Percentiles rank a stretch among this genome's conserved stretches.
These are phyloP conservation scores for Amiota mariae DNA, from an alignment of 2,888 invertebrate species.

Conservation along the genomic window DNA sequence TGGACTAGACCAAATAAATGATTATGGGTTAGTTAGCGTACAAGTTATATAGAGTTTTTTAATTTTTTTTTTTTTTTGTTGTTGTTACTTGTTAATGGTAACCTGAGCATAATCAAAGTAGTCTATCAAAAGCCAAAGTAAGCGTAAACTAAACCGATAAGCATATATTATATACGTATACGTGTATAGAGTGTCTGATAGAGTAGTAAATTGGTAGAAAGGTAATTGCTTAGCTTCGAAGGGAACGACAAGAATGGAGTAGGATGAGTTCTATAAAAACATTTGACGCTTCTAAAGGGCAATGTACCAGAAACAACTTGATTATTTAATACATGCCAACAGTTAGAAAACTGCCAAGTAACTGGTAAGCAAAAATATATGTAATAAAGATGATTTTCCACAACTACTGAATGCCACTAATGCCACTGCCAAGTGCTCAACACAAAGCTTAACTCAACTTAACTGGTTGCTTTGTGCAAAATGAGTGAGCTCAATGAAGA, in stretches of 20 bases:
- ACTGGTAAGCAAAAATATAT: background rate
- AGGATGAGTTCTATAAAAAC: background rate
- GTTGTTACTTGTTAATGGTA: no score
- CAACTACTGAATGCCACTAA: no score
- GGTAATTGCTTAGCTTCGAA: background rate
- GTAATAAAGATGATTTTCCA: no score
- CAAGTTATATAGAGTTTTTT: no score
- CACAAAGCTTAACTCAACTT: no score
- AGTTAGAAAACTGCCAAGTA: background rate
- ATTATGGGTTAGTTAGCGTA: no score
- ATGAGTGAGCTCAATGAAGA: background rate
- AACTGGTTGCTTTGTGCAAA: background rate
- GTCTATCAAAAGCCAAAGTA: constrained; percentile 19
- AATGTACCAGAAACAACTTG: constrained; percentile 20
- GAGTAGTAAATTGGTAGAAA: no score
- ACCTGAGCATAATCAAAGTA: constrained; percentile 14
- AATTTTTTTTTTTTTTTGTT: no score
- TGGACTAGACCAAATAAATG: no score
- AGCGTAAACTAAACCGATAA: constrained; percentile 12
- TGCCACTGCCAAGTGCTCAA: background rate
- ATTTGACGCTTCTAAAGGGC: constrained; percentile 9
- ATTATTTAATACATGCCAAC: constrained; percentile 1
- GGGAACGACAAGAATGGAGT: background rate
- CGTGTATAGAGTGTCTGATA: no score
- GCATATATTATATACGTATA: background rate